Conservation (phyloP, 2,113 vertebrate species). For the Microtus oregoni region DNA sequence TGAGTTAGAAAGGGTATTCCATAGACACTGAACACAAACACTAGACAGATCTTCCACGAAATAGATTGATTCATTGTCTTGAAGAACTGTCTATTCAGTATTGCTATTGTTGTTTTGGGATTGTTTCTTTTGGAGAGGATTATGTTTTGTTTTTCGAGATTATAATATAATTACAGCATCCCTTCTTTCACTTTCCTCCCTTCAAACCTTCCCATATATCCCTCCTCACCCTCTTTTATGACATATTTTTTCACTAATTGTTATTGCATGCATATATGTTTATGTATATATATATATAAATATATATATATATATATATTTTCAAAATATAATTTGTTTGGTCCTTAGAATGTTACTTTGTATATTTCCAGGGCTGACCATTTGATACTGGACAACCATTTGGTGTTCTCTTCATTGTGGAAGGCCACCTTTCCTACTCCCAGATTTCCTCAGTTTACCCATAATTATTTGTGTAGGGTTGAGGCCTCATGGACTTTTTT, state of each 20-base stretch:
- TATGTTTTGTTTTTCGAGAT: not conserved
- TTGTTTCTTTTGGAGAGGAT: no score
- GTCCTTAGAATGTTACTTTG: not conserved
- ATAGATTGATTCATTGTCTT: not conserved
- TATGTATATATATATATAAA: not conserved
- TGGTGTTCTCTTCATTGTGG: not conserved
- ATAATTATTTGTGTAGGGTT: not conserved
- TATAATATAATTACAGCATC: not conserved
- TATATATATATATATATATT: not conserved
- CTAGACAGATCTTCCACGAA: not conserved
- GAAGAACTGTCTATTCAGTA: not conserved
- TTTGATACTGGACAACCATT: not conserved
- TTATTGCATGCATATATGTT: not conserved
- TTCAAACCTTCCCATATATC: not conserved
- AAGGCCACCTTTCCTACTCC: not conserved
- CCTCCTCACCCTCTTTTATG: not conserved
- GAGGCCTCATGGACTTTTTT: not conserved
- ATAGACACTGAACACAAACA: not conserved
- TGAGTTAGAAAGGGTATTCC: not conserved
- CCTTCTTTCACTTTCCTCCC: not conserved
- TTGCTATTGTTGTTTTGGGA: not conserved
- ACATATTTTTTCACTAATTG: not conserved
- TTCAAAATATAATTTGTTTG: not conserved
- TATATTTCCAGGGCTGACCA: not conserved
- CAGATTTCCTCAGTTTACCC: not conserved